Evolutionary conservation across 2,797 vertebrate genomes (phyloP).

Genomic region (Masticophis lateralis): DNA sequence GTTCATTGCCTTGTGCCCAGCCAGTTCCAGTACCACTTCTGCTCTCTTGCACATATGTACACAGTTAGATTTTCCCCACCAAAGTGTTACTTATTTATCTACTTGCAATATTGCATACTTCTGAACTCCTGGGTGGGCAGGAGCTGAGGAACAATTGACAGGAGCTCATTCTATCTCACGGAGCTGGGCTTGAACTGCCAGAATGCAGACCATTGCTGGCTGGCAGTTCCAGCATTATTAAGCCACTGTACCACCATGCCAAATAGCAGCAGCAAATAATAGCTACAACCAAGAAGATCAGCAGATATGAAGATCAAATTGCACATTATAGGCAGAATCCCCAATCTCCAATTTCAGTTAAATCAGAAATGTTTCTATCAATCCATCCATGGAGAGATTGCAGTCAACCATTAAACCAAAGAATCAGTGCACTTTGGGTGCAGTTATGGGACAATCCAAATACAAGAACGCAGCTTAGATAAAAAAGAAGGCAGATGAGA

Average conservation of each 20-base stretch:
- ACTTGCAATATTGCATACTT: background rate
- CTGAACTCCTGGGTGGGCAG: background rate
- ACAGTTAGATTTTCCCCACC: background rate
- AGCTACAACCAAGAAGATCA: background rate
- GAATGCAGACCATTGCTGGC: background rate
- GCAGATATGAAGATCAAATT: background rate
- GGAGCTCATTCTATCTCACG: background rate
- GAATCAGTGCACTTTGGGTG: background rate
- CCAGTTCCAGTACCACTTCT: background rate
- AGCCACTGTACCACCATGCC: background rate
- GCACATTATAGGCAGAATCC: background rate
- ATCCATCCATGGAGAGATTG: background rate
- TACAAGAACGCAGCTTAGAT: background rate
- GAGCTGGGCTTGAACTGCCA: background rate
- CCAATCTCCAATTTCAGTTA: background rate
- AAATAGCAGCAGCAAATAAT: background rate
- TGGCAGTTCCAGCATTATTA: background rate
- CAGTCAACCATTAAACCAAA: background rate
- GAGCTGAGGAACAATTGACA: background rate
- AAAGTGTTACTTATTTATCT: background rate
- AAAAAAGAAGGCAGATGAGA: background rate
- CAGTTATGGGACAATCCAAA: background rate
- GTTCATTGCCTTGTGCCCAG: background rate
- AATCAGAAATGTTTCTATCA: background rate
- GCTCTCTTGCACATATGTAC: background rate